Conservation (phyloP, 2,113 vertebrate species). For the Phoenicopterus ruber region DNA sequence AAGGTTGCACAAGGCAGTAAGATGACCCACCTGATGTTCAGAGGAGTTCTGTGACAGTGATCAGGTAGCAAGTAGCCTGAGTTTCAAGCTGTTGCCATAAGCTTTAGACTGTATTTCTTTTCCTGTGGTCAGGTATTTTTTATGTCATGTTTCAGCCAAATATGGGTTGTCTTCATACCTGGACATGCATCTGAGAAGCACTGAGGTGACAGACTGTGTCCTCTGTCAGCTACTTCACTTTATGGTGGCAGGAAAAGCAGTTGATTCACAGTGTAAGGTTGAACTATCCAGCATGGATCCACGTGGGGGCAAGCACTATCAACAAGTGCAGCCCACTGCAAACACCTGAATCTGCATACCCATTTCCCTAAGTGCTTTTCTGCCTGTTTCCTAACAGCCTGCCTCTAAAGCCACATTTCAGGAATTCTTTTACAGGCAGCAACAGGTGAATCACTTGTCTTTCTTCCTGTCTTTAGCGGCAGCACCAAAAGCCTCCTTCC, state of each 20-base stretch:
- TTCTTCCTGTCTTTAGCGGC: not conserved
- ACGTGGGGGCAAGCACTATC: conserved; percentile 53
- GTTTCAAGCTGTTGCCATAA: not conserved
- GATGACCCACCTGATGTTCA: not conserved
- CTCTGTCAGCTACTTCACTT: conserved; percentile 55
- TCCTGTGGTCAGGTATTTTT: not conserved
- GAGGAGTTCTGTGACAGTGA: not conserved
- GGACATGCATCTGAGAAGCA: not conserved
- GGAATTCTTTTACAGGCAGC: not conserved
- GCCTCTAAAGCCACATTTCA: not conserved
- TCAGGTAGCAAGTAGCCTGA: not conserved
- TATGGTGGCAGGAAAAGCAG: conserved; percentile 45
- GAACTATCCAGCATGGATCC: conserved; percentile 47
- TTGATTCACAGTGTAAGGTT: conserved; percentile 51
- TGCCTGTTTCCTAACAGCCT: not conserved
- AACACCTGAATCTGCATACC: conserved; percentile 52
- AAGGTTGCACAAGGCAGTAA: not conserved
- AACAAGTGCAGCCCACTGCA: conserved; percentile 51
- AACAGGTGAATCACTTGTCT: not conserved
- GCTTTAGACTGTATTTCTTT: not conserved
- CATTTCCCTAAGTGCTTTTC: conserved; percentile 46
- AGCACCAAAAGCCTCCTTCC: not conserved
- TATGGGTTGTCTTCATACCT: not conserved
- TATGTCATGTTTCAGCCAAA: not conserved
- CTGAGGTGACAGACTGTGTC: conserved; percentile 12